A percentile compares a stretch with the other conserved stretches of the same genome.
Conservation (phyloP, 2,888 invertebrate genomes). For the Caenorhabditis panamensis region DNA sequence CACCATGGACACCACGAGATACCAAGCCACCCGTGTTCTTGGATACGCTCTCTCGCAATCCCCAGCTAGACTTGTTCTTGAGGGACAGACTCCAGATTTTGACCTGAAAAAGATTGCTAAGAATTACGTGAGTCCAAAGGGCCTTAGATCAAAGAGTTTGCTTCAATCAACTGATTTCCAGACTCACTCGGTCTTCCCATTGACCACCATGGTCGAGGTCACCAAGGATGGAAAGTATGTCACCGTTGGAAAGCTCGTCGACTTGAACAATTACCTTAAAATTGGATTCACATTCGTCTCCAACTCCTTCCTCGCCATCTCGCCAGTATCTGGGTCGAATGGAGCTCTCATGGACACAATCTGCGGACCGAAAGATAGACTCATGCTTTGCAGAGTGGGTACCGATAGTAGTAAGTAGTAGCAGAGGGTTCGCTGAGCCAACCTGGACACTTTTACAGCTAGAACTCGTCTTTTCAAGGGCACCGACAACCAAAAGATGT, state of each 20-base stretch:
- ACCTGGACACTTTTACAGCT: too few species aligned
- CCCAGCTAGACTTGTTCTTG: conserved; percentile 20
- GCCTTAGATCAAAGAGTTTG: too few species aligned
- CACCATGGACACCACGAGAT: conserved; percentile 2
- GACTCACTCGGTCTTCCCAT: conserved; percentile 24
- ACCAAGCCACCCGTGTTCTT: conserved; percentile 17
- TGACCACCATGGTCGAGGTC: conserved; percentile 4
- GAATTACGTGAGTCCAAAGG: conserved; percentile 41
- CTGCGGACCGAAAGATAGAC: too few species aligned
- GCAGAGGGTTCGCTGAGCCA: too few species aligned
- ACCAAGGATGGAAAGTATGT: not conserved
- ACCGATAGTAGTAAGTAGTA: too few species aligned
- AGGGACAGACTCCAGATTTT: conserved; percentile 22
- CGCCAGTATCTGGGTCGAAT: too few species aligned
- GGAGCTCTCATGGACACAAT: too few species aligned
- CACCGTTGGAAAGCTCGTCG: not conserved
- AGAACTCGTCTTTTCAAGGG: not conserved
- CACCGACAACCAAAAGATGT: too few species aligned
- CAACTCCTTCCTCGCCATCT: too few species aligned
- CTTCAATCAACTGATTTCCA: not conserved
- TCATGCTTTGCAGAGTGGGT: too few species aligned
- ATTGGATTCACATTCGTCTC: not conserved
- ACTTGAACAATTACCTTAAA: too few species aligned
- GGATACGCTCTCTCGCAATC: conserved; percentile 30
- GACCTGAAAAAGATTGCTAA: conserved; percentile 4